Percentiles rank a stretch among this genome's conserved stretches.
phyloP scores from a whole-genome alignment of 92 coral and sea anemone species.

The Actinernus sp. region DNA sequence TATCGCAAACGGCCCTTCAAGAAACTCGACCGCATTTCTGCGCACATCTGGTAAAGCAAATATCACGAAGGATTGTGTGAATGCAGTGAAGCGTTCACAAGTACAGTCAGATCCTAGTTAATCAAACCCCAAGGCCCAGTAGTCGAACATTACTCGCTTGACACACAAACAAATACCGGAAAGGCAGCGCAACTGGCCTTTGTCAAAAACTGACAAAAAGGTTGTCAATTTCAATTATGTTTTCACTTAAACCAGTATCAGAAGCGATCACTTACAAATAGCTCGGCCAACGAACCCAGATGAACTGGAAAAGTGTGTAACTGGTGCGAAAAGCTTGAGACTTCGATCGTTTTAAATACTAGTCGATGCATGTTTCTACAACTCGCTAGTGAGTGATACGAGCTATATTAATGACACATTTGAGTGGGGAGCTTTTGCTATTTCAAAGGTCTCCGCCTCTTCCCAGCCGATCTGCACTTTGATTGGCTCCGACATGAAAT shows the following conservation, averaged over 20 bases:
- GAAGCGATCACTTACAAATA: not conserved
- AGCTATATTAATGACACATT: not conserved
- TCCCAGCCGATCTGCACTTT: constrained; percentile 8
- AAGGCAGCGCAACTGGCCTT: constrained; percentile 60
- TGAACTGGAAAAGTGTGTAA: not conserved
- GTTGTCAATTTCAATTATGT: constrained; percentile 71
- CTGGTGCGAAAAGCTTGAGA: not conserved
- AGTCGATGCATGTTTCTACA: too few species aligned
- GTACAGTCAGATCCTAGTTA: not conserved
- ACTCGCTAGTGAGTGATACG: constrained; percentile 17
- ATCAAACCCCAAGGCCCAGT: constrained; percentile 18
- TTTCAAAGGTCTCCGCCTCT: constrained; percentile 50
- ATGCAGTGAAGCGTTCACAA: not conserved
- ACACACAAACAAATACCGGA: constrained; percentile 89
- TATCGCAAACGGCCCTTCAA: not conserved
- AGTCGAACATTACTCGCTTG: constrained; percentile 1
- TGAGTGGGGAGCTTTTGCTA: constrained; percentile 16
- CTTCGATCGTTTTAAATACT: too few species aligned
- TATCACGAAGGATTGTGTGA: constrained; percentile 12
- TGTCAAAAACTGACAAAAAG: constrained; percentile 73
- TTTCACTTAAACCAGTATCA: constrained; percentile 10
- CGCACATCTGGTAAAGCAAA: constrained; percentile 3
- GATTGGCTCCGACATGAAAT: constrained; percentile 81
- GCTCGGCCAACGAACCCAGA: not conserved
- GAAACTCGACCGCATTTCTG: not conserved